Percentiles rank a stretch among this genome's conserved stretches.
phyloP scores from a whole-genome alignment of 2,797 vertebrate genomes.

The Anguilla pacifica region DNA sequence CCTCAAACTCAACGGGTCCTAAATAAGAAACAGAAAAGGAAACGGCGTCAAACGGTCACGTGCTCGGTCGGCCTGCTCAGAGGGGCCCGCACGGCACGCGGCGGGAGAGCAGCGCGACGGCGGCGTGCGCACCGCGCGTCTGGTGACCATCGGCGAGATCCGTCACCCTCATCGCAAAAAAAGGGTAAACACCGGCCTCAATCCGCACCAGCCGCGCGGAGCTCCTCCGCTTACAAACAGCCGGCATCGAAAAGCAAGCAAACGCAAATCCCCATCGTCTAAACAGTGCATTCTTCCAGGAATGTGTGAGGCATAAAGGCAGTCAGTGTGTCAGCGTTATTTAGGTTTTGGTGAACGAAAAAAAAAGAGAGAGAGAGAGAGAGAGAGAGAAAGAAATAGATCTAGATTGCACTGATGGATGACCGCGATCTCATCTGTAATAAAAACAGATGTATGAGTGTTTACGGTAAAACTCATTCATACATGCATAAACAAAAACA shows the following conservation, averaged over 20 bases:
- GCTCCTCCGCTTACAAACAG: neutral
- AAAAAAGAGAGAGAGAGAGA: slow-evolving; percentile 19
- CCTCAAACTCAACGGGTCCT: slow-evolving; percentile 97
- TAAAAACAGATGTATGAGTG: slow-evolving; percentile 30
- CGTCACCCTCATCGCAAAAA: slow-evolving; percentile 39
- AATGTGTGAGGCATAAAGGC: neutral
- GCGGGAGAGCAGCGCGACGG: neutral
- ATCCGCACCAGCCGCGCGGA: neutral
- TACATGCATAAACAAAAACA: neutral
- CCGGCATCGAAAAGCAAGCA: neutral
- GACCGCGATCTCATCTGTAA: slow-evolving; percentile 19
- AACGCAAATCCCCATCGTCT: slow-evolving; percentile 2
- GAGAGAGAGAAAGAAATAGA: slow-evolving; percentile 11
- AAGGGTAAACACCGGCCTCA: slow-evolving; percentile 28
- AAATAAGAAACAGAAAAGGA: slow-evolving; percentile 54
- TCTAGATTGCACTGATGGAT: slow-evolving; percentile 20
- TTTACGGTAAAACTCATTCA: slow-evolving; percentile 33
- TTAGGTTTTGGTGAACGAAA: slow-evolving; percentile 4
- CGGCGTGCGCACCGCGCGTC: slow-evolving; percentile 50
- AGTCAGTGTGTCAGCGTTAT: neutral
- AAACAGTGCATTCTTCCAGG: neutral
- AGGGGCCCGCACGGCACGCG: slow-evolving; percentile 4
- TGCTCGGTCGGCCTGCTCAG: no score
- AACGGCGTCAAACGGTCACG: neutral
- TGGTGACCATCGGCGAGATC: slow-evolving; percentile 60